phyloP scores from a whole-genome alignment of 2,888 invertebrate species.

The Ophion costatus region DNA sequence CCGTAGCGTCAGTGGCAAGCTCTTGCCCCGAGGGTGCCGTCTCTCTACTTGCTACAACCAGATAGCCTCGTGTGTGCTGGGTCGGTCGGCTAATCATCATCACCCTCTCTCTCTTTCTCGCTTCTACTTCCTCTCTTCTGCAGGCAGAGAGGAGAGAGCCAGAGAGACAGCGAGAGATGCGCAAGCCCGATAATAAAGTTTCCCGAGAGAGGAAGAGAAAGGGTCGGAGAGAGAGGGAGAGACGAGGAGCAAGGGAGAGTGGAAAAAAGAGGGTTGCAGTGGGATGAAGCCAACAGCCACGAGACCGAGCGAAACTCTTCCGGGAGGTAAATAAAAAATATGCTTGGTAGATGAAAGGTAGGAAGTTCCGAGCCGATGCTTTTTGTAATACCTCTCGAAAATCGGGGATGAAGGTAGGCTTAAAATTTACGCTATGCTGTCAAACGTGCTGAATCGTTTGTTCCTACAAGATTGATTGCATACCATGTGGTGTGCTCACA shows the following conservation, averaged over 20 bases:
- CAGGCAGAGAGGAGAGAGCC: background rate
- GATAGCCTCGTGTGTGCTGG: conserved; percentile 61
- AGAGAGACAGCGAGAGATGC: conserved; percentile 1
- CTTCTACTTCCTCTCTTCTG: background rate
- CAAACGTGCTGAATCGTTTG: background rate
- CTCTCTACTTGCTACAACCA: conserved; percentile 59
- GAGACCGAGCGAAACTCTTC: background rate
- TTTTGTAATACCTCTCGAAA: background rate
- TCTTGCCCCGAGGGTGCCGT: conserved; percentile 45
- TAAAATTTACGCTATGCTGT: background rate
- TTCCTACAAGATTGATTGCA: background rate
- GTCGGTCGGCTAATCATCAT: conserved; percentile 64
- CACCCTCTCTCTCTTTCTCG: conserved; percentile 44
- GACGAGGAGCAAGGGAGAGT: conserved; percentile 17
- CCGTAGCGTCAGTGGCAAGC: conserved; percentile 31
- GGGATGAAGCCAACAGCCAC: background rate
- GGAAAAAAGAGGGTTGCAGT: background rate
- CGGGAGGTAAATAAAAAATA: background rate
- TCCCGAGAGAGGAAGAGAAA: conserved; percentile 44
- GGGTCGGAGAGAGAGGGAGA: background rate
- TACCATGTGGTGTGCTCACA: background rate
- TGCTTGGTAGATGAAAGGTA: background rate
- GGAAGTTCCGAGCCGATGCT: background rate
- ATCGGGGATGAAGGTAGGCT: background rate
- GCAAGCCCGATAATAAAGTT: conserved; percentile 63